These are phyloP conservation scores for Ctenoplectra terminalis DNA, from an alignment of 1,140 invertebrate genomes.

Conservation along the genomic window DNA sequence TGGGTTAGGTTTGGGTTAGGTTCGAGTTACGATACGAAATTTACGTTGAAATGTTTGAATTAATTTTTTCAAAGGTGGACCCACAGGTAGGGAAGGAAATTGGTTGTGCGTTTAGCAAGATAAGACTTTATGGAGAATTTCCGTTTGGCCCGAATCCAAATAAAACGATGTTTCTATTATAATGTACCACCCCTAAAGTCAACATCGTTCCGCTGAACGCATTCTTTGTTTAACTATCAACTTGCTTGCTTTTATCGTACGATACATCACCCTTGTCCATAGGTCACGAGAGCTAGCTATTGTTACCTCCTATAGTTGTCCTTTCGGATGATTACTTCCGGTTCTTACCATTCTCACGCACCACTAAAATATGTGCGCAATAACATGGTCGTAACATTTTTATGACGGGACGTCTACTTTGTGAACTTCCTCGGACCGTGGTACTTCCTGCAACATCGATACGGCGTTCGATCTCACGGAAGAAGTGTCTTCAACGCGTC, in stretches of 20 bases:
- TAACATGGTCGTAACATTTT: slow-evolving; percentile 75
- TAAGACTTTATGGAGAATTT: slow-evolving; percentile 65
- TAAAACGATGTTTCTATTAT: background rate
- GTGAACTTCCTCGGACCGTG: slow-evolving; percentile 10
- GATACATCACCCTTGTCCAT: background rate
- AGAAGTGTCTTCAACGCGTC: background rate
- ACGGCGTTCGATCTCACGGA: background rate
- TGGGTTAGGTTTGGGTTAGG: too few species aligned
- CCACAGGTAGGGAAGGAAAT: background rate
- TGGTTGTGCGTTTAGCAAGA: slow-evolving; percentile 19
- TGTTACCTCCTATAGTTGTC: slow-evolving; percentile 34
- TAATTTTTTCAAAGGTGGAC: too few species aligned
- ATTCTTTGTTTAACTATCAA: slow-evolving; percentile 24
- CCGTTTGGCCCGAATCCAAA: background rate
- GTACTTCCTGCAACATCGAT: slow-evolving; percentile 25
- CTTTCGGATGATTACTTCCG: slow-evolving; percentile 69
- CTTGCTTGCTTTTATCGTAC: background rate
- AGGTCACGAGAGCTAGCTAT: slow-evolving; percentile 2
- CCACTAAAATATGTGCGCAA: slow-evolving; percentile 62
- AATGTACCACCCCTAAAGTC: slow-evolving; percentile 52
- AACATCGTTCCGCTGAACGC: background rate
- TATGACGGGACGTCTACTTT: slow-evolving; percentile 64
- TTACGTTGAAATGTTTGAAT: too few species aligned
- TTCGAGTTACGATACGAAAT: too few species aligned
- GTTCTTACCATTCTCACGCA: slow-evolving; percentile 72